Evolutionary conservation across 35 echinoderm and acorn worm species (phyloP), one percentile per base, ranked within the genome.

Genomic region (Apostichopus californicus): DNA sequence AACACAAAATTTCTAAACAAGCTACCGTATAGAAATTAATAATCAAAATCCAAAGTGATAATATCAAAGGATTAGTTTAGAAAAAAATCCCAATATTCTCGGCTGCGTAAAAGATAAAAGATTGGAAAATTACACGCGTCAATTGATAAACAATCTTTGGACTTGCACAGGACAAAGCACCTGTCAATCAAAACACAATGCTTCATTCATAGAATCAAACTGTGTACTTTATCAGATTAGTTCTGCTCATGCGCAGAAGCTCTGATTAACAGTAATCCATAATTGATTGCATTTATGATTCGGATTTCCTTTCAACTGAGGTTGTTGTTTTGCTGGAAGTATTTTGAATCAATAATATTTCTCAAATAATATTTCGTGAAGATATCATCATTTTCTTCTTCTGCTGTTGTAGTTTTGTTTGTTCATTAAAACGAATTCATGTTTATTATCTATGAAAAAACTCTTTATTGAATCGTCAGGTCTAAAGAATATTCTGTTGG

Each of bases 131-230:
- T 61, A 61, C 58, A 12, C 12, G 0, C 12, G 58, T 9, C 24
- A 5, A 68, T 9, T 68, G 64, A 68, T 20, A 75, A 75, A 73
- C 70, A 73, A 73, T 7, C n/a, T 13, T 75, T 75, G 15, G 71
- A 75, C 6, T 68, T 75, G 1, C 71, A 68, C 11, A 18, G 58
- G 58, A 75, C 71, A 75, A 75, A 75, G 7, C 71, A 75, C 15
- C 71, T n/a, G 17, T 75, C 71, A 75, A 75, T 75, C 71, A 75
- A 75, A 75, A 22, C n/a, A 75, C 71, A 20, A 75, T 75, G 17
- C n/a, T 22, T n/a, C 21, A 22, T 75, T 75, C 11, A 18, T 61
- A 9, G 58, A 61, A 61, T 61, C 58, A 61, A 61, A 61, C 12
- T 61, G 58, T 61, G 58, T 61, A 61, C 12, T 61, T 61, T 61